A percentile compares a stretch with the other conserved stretches of the same genome.
These are phyloP conservation scores for Tenodera sinensis DNA, from an alignment of 2,888 invertebrate genomes.

Conservation along the genomic window DNA sequence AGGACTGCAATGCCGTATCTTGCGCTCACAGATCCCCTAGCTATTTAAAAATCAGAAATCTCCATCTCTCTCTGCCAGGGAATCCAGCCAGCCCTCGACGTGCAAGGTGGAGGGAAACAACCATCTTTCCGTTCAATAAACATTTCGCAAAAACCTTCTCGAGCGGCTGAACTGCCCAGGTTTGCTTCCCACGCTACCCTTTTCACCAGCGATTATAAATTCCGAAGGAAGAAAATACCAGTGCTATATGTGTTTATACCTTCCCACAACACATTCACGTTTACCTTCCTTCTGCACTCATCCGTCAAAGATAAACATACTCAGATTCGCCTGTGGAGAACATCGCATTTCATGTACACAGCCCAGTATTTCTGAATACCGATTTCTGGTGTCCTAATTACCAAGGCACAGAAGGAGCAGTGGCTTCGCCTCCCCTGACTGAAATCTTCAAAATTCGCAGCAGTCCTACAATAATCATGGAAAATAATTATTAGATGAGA, in stretches of 20 bases:
- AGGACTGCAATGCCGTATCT: neutral
- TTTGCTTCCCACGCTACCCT: neutral
- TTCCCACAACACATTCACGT: neutral
- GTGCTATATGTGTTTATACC: neutral
- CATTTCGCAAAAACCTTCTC: neutral
- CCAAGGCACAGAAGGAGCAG: neutral
- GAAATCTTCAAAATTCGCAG: too few species aligned
- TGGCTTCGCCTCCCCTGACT: too few species aligned
- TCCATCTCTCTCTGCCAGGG: neutral
- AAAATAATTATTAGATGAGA: too few species aligned
- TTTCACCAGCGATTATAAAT: neutral
- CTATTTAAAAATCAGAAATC: neutral
- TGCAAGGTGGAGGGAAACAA: neutral
- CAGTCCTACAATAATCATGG: too few species aligned
- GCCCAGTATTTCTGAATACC: neutral
- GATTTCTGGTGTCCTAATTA: neutral
- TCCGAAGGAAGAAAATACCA: neutral
- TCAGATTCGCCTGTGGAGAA: neutral
- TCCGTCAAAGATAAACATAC: neutral
- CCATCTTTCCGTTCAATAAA: neutral
- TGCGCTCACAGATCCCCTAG: neutral
- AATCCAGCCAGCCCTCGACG: neutral
- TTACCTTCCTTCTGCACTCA: neutral
- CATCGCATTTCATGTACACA: neutral
- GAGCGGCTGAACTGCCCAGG: neutral